Percentiles rank a stretch among this genome's conserved stretches.
phyloP scores from a whole-genome alignment of 1,140 invertebrate species.

The Brachionus paranguensis region DNA sequence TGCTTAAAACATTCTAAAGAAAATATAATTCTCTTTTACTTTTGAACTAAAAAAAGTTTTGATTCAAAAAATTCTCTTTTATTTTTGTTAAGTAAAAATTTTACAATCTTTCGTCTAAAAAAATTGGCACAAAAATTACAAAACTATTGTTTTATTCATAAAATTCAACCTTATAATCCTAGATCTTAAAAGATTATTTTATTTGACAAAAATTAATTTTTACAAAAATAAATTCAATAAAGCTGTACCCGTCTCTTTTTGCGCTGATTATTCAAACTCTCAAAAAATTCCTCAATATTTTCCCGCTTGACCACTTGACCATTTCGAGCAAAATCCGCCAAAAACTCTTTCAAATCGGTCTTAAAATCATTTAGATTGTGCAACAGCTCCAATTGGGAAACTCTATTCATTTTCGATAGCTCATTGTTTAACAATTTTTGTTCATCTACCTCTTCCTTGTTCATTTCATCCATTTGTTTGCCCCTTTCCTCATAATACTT shows the following conservation, averaged over 20 bases:
- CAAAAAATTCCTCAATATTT: conserved; percentile 39
- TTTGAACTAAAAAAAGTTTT: no score
- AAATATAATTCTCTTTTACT: no score
- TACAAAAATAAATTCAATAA: background rate
- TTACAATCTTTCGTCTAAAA: background rate
- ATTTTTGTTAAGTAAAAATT: no score
- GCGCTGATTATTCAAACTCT: conserved; percentile 11
- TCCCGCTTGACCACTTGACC: conserved; percentile 26
- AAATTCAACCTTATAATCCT: background rate
- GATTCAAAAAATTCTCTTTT: no score
- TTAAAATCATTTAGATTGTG: conserved; percentile 47
- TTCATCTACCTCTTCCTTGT: conserved; percentile 57
- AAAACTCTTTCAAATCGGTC: conserved; percentile 7
- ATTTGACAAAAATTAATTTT: background rate
- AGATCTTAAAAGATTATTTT: background rate
- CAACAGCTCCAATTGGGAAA: conserved; percentile 76
- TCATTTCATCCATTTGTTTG: conserved; percentile 41
- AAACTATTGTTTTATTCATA: background rate
- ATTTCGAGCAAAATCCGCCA: background rate
- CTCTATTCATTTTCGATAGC: conserved; percentile 68
- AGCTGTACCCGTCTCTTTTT: conserved; percentile 5
- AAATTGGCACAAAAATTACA: background rate
- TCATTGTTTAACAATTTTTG: conserved; percentile 62
- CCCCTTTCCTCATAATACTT: conserved; percentile 73
- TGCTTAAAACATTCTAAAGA: no score